Base-by-base conservation (phyloP, 2,888 invertebrate genomes). In the Scaptodrosophila latifasciaeformis region DNA sequence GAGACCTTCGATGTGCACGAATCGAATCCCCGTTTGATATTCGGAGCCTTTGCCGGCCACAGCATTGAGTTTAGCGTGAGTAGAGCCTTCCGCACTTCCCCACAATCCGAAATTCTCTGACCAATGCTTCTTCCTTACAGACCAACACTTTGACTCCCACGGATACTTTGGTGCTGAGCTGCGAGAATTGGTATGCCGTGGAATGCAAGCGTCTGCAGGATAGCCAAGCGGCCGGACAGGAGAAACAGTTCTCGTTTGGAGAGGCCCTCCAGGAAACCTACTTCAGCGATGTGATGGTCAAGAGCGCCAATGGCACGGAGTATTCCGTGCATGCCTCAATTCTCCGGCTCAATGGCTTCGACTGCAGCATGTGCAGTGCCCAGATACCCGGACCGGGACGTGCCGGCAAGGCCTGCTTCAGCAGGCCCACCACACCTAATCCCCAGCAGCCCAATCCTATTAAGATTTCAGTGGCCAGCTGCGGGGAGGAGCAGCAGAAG, bases 21-120 rank as follows among this genome's bases (percentile, higher is more conserved):
- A 54, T 46, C 58, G 24, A 82, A 83, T 67, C 85, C 85, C 13
- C 81, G 83, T 49, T 82, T 90, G 24, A 85, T 89, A 56, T 90
- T 91, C 84, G 91, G 91, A 24, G 89, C 90, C 31, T 90, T 90
- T 81, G 89, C 89, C 29, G 91, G 91, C 5, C 89, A 91, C 83
- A 89, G 91, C 64, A 90, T 91, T 67, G 91, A 91, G 83, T 91
- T 91, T 83, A 86, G 84, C 69, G 88, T 88, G 77, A 71, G 74
- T 68, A 5, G n/a, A 7, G 18, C 12, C 1, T 15, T 12, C 5
- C 13, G n/a, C 6, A 43, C n/a, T 24, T 19, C 19, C 2, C 13
- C n/a, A n/a, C n/a, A n/a, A n/a, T n/a, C n/a, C n/a, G n/a, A 39
- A 12, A 18, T 9, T 18, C 1, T 1, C n/a, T n/a, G n/a, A n/a